Base-by-base conservation (phyloP, 2,797 vertebrate genomes). In the Eidolon dupreanum region DNA sequence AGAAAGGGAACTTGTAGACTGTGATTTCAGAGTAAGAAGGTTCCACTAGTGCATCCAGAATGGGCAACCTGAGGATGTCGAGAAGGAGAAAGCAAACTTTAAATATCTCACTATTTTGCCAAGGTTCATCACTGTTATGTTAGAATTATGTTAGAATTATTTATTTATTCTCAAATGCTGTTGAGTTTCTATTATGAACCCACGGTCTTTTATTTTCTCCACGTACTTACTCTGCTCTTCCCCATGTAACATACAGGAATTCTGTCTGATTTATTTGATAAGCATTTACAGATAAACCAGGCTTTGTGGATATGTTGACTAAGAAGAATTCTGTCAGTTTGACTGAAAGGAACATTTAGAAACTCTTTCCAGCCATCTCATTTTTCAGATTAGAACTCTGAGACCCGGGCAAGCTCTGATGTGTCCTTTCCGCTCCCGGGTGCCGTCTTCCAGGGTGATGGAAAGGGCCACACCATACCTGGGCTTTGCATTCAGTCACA, bases 391-490 rank as follows among this genome's bases (percentile, higher is more conserved):
- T 36, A 33, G 73, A 55, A 28, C 11, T 3, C 0, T 11, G 26
- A 61, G 15, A 53, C 13, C 22, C n/a, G 10, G 41, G 41, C 33
- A 74, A 22, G 17, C 20, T 63, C 19, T 59, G 9, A 26, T 16
- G 8, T 26, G n/a, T n/a, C 41, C 63, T 77, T 68, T 9, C 10
- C 12, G 5, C n/a, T 2, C 9, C 41, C 8, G 38, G 17, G 1
- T 19, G 41, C n/a, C 15, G 1, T 46, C 78, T 55, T 85, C 57
- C 43, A 12, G 17, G 43, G 19, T 55, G 63, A 38, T 22, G 11
- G 19, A 3, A 31, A 68, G 28, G n/a, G 36, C 19, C 20, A 28
- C 5, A 0, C 22, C 53, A 5, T 8, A 5, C 7, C 0, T 1
- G 10, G 61, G 20, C 59, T 81, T 41, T 10, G 2, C 8, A 5